phyloP scores from a whole-genome alignment of 2,797 vertebrate genomes.

The Menidia menidia region DNA sequence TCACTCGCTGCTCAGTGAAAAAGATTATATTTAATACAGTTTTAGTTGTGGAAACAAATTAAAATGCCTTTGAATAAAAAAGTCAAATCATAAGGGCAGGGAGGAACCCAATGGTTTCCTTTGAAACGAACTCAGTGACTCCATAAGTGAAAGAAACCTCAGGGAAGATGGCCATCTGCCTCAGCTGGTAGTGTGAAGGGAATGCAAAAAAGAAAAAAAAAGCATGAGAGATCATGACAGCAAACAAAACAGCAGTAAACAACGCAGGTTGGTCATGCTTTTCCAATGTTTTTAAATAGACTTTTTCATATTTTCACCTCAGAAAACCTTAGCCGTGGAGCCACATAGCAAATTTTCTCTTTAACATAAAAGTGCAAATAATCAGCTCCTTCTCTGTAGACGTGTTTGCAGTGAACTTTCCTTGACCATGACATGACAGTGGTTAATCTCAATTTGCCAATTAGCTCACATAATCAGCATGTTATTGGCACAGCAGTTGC shows the following conservation, averaged over 20 bases:
- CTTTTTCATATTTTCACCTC: neutral
- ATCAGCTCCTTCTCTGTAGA: neutral
- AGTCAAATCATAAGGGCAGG: neutral
- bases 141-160: neutral
- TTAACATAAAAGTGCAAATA: neutral
- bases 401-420: constrained; percentile 22
- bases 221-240: neutral
- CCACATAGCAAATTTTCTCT: neutral
- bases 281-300: neutral
- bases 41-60: neutral
- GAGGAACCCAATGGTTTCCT: neutral
- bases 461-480: constrained; percentile 64
- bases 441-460: constrained; percentile 58
- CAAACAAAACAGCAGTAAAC: too few species aligned
- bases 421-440: constrained; percentile 42
- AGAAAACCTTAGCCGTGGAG: neutral
- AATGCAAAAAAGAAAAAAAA: neutral
- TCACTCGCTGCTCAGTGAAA: neutral
- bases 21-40: too few species aligned
- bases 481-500: constrained; percentile 53
- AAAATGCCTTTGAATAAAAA: neutral
- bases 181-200: neutral
- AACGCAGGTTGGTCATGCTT: neutral
- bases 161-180: neutral
- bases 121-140: neutral